A percentile compares a stretch with the other conserved stretches of the same genome.
These are phyloP conservation scores for Echinometra lucunter DNA, from an alignment of 53 echinoderm and acorn worm species.

Conservation along the genomic window DNA sequence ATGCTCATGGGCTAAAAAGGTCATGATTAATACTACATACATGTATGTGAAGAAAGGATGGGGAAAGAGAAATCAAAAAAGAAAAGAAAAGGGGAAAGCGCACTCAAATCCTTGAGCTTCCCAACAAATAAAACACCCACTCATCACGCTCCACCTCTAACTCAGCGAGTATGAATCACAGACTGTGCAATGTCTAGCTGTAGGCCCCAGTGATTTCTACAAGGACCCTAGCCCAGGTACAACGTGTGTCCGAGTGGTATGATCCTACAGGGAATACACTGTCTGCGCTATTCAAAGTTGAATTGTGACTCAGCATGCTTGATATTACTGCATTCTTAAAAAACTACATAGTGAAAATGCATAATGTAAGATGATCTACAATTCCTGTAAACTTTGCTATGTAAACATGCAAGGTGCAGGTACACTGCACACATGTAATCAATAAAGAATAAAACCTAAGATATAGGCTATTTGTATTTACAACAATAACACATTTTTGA, in stretches of 20 bases:
- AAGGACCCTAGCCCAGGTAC: not conserved
- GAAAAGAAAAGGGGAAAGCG: not conserved
- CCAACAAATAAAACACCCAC: constrained; percentile 58
- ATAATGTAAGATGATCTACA: too few relatives aligned
- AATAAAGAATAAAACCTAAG: too few relatives aligned
- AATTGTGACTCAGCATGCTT: not conserved
- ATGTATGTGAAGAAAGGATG: too few relatives aligned
- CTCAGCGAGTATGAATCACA: constrained; percentile 19
- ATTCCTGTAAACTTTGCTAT: too few relatives aligned
- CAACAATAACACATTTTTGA: too few relatives aligned
- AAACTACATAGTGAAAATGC: too few relatives aligned
- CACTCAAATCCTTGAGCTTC: constrained; percentile 7
- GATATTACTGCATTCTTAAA: not conserved
- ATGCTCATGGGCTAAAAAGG: not conserved
- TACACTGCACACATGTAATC: too few relatives aligned
- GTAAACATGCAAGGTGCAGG: too few relatives aligned
- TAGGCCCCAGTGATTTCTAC: not conserved
- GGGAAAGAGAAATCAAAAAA: not conserved
- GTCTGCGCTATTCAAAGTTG: not conserved
- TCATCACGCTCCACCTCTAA: constrained; percentile 46
- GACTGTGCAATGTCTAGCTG: not conserved
- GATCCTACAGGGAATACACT: not conserved
- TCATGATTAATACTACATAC: not conserved
- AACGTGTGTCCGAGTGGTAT: not conserved
- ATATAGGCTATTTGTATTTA: too few relatives aligned